These are phyloP conservation scores for Villa cingulata DNA, from an alignment of 2,888 invertebrate genomes.

Conservation along the genomic window DNA sequence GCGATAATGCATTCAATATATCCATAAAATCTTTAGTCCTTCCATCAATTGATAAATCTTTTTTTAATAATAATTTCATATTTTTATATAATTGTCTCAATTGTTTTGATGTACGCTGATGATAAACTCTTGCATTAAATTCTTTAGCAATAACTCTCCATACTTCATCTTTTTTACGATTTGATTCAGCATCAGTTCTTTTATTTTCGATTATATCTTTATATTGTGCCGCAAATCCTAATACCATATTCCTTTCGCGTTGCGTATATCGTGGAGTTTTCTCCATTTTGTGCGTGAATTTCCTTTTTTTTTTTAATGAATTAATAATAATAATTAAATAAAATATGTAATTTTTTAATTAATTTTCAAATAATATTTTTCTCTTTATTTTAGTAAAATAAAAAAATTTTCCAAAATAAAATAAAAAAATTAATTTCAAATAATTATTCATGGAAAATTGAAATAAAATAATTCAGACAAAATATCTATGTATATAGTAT, in stretches of 20 bases:
- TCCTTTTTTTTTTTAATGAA: neutral
- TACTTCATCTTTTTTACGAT: slow-evolving; percentile 34
- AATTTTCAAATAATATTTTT: neutral
- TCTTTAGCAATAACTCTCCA: slow-evolving; percentile 35
- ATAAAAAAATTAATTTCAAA: no score
- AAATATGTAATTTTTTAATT: neutral
- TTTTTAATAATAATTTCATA: slow-evolving; percentile 33
- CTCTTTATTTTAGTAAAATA: neutral
- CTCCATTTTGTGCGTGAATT: slow-evolving; percentile 22
- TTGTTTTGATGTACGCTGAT: slow-evolving; percentile 34
- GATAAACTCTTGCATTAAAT: slow-evolving; percentile 33
- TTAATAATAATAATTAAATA: neutral
- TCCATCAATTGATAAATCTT: slow-evolving; percentile 28
- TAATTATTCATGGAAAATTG: no score
- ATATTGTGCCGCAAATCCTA: slow-evolving; percentile 34
- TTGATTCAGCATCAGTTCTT: slow-evolving; percentile 32
- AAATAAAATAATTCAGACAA: no score
- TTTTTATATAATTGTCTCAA: slow-evolving; percentile 34
- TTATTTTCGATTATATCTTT: slow-evolving; percentile 35
- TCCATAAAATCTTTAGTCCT: slow-evolving; percentile 25
- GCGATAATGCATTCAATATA: slow-evolving; percentile 30
- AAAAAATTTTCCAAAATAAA: neutral
- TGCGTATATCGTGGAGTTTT: slow-evolving; percentile 34
- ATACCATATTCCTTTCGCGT: slow-evolving; percentile 34
- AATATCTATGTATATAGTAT: no score